These are phyloP conservation scores for Caloenas nicobarica DNA, from an alignment of 2,113 vertebrate species.

Conservation along the genomic window DNA sequence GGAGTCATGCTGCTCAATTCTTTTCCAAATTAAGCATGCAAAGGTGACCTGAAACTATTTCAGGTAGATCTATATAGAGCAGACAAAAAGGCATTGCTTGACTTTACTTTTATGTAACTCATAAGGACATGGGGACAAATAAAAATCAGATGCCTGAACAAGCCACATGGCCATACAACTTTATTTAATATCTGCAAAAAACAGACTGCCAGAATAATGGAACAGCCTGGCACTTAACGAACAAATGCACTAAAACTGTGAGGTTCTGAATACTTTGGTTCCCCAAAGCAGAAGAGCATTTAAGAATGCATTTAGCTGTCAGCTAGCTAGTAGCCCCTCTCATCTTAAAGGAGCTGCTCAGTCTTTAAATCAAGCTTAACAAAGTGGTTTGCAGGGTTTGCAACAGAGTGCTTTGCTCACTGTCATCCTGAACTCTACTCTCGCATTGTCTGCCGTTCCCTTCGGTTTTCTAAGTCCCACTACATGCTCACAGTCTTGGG, in stretches of 20 bases:
- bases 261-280: not conserved
- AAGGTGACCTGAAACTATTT: slow-evolving; percentile 67
- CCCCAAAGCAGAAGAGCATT: not conserved
- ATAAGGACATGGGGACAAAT: slow-evolving; percentile 24
- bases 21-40: slow-evolving; percentile 58
- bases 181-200: not conserved
- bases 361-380: not conserved
- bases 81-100: slow-evolving; percentile 36
- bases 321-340: not conserved
- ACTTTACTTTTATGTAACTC: slow-evolving; percentile 36
- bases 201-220: not conserved
- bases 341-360: not conserved
- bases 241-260: not conserved
- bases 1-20: slow-evolving; percentile 29
- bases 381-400: not conserved
- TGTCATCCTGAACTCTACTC: not conserved
- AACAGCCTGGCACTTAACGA: not conserved
- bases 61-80: slow-evolving; percentile 58
- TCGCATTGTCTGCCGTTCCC: not conserved
- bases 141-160: slow-evolving; percentile 11
- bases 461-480: not conserved
- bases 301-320: not conserved
- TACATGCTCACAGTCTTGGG: not conserved
- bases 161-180: not conserved
- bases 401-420: not conserved